phyloP scores from a whole-genome alignment of 2,113 vertebrate genomes.

The Cephalopholis sonnerati region DNA sequence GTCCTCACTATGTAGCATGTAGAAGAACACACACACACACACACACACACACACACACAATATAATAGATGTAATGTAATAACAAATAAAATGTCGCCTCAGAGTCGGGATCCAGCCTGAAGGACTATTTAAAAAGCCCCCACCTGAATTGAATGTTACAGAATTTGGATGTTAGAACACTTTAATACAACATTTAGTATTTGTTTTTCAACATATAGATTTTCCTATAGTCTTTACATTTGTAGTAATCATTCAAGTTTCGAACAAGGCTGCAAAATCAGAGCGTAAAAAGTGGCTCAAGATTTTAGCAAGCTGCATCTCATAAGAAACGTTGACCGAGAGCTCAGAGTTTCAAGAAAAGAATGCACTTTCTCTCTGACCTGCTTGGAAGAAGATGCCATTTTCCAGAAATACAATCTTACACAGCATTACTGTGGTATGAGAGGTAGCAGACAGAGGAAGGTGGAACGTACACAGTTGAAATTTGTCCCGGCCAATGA shows the following conservation, averaged over 20 bases:
- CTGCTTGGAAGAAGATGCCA: neutral
- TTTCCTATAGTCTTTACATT: neutral
- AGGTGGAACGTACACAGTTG: neutral
- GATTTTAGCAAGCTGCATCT: neutral
- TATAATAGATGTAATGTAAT: no score
- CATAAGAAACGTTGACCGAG: neutral
- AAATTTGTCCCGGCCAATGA: neutral
- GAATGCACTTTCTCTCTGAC: neutral
- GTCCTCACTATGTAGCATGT: no score
- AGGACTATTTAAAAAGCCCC: no score
- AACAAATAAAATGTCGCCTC: no score
- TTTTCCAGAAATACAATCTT: neutral
- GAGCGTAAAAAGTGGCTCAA: neutral
- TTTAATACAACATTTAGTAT: no score
- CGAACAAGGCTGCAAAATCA: neutral
- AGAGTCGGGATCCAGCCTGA: no score
- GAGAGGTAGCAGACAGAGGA: neutral
- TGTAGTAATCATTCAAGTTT: neutral
- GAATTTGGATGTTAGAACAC: no score
- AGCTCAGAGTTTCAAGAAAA: neutral
- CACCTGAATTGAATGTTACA: no score
- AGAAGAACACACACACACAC: no score
- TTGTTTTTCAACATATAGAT: neutral
- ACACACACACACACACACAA: no score
- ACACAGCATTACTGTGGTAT: neutral